These are phyloP conservation scores for Phyllotreta striolata DNA, from an alignment of 2,888 invertebrate genomes.

Conservation along the genomic window DNA sequence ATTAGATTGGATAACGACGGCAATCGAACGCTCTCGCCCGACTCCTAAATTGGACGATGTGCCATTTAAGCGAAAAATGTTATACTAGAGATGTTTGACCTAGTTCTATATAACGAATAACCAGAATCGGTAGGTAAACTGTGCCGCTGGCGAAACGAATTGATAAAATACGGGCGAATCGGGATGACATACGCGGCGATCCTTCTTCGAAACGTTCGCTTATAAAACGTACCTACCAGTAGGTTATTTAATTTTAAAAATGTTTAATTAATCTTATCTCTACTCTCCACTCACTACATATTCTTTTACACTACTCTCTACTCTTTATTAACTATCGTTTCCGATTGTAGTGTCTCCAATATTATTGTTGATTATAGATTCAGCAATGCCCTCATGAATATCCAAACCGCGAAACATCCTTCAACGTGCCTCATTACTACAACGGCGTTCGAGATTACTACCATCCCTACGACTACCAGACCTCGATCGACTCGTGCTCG, in stretches of 20 bases:
- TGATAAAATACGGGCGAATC: conserved; percentile 10
- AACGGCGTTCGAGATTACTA: conserved; percentile 49
- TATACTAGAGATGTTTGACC: conserved; percentile 20
- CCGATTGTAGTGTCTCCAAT: too few species aligned
- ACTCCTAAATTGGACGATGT: conserved; percentile 18
- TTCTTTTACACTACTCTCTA: too few species aligned
- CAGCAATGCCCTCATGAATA: conserved; percentile 56
- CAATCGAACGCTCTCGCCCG: conserved; percentile 9
- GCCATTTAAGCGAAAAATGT: conserved; percentile 23
- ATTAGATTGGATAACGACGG: conserved; percentile 23
- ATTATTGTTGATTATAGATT: too few species aligned
- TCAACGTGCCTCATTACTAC: conserved; percentile 54
- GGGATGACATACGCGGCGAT: background rate
- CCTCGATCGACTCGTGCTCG: conserved; percentile 55
- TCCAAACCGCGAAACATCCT: conserved; percentile 55
- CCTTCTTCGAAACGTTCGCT: too few species aligned
- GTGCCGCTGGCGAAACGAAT: conserved; percentile 14
- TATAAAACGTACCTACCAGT: too few species aligned
- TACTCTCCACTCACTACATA: too few species aligned
- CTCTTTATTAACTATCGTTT: too few species aligned
- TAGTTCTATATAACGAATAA: conserved; percentile 11
- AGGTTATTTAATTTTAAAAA: too few species aligned
- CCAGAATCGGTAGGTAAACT: conserved; percentile 21
- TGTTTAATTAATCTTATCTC: too few species aligned
- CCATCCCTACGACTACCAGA: conserved; percentile 50